Percentiles rank a stretch among this genome's conserved stretches.
Evolutionary conservation across 2,888 invertebrate species (phyloP).

Genomic region (Teinopalpus imperialis): DNA sequence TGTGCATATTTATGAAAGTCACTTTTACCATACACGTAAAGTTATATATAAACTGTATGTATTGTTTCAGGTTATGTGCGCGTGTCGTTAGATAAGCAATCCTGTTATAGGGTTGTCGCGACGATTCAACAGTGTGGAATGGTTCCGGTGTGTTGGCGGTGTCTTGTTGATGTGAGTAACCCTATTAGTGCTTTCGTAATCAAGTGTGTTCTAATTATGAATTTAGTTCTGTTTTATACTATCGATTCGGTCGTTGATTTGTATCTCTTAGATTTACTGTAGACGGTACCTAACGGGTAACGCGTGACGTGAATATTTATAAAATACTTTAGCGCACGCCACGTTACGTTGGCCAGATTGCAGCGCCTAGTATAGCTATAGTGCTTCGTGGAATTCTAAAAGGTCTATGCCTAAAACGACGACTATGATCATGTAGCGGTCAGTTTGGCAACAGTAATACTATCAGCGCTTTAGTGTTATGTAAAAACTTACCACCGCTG

Average conservation of each 20-base stretch:
- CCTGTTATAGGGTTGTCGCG: constrained; percentile 59
- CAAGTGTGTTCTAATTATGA: constrained; percentile 3
- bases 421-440: no score
- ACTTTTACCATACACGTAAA: not conserved
- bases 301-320: not conserved
- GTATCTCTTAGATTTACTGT: not conserved
- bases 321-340: no score
- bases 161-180: constrained; percentile 70
- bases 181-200: constrained; percentile 13
- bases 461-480: no score
- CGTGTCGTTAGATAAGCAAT: constrained; percentile 68
- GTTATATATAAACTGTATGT: constrained; percentile 31
- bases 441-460: no score
- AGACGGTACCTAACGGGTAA: not conserved
- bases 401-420: no score
- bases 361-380: no score
- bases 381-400: no score
- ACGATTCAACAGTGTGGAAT: constrained; percentile 72
- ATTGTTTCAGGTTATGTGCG: constrained; percentile 76
- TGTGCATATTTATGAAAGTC: not conserved
- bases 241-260: constrained; percentile 2
- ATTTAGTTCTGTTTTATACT: constrained; percentile 7
- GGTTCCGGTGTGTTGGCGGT: constrained; percentile 71
- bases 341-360: no score
- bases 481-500: no score